Evolutionary conservation across 2,113 vertebrate species (phyloP), one percentile per base, ranked within the genome.

Genomic region (Gymnogyps californianus): DNA sequence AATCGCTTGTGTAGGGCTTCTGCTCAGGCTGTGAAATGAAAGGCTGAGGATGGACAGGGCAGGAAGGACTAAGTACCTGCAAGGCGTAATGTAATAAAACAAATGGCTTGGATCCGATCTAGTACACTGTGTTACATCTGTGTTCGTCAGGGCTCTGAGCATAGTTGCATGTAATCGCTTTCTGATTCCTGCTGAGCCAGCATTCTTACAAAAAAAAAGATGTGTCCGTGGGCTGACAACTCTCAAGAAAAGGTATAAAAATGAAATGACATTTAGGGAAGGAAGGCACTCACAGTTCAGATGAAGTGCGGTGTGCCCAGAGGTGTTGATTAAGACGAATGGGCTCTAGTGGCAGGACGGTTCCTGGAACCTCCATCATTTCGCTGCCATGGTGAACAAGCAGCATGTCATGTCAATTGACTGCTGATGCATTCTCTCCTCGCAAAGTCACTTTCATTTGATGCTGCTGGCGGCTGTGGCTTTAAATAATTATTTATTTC

Each of bases 81-180:
- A 75, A 83, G 80, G 64, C 3, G 9, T 81, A 65, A 31, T 46
- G 20, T 58, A 61, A 31, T 90, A 24, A 67, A 86, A 90, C 20
- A 66, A 95, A 78, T 34, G 16, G 7, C 80, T 87, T 1, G 1
- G 12, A 52, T 85, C 26, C 0, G 0, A 34, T 79, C 38, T 74
- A 3, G 6, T 42, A 20, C 0, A 0, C 54, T 65, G 31, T 67
- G 46, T 61, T 90, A 19, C 8, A 14, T 47, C 59, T 51, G 22
- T 65, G n/a, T 77, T 86, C 6, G 1, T 71, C 71, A 40, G 79
- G 36, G n/a, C 46, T 67, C 67, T 88, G 79, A 77, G 67, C 40
- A 3, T 13, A 32, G 40, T 29, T 70, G 40, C 59, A 8, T 25
- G n/a, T 49, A 24, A 54, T 61, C 2, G 0, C 46, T 66, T 62